A percentile compares a stretch with the other conserved stretches of the same genome.
Evolutionary conservation across 1,140 invertebrate species (phyloP).

Genomic region (Bradysia coprophila): DNA sequence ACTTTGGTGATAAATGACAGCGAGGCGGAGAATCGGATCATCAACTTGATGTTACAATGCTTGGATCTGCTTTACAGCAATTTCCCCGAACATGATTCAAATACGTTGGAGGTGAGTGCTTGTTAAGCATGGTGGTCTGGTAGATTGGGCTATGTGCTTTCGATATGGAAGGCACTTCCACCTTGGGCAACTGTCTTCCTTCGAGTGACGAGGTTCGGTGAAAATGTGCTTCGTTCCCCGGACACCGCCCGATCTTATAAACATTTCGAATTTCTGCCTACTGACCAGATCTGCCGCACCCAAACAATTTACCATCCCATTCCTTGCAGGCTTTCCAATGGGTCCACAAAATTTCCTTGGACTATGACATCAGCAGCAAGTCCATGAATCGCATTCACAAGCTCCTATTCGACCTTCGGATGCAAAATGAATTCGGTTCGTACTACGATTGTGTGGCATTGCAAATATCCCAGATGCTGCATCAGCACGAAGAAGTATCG

Average conservation of each 20-base stretch:
- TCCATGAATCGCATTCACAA: slow-evolving; percentile 14
- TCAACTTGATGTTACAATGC: not conserved
- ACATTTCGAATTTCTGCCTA: too few relatives aligned
- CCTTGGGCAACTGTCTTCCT: too few relatives aligned
- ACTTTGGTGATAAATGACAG: not conserved
- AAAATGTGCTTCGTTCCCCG: too few relatives aligned
- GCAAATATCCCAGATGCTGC: slow-evolving; percentile 7
- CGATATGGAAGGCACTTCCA: too few relatives aligned
- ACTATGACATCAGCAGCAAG: slow-evolving; percentile 8
- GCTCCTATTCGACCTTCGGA: slow-evolving; percentile 15
- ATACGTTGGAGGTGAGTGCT: too few relatives aligned
- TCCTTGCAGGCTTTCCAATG: slow-evolving; percentile 13
- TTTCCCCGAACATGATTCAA: too few relatives aligned
- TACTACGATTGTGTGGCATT: slow-evolving; percentile 15
- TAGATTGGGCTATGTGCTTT: too few relatives aligned
- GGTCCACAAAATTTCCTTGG: slow-evolving; percentile 16
- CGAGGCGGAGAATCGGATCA: not conserved
- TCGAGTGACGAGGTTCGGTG: too few relatives aligned
- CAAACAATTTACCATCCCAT: not conserved
- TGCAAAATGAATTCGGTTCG: slow-evolving; percentile 16
- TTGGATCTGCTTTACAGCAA: too few relatives aligned
- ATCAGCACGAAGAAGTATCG: not conserved
- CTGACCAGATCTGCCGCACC: not conserved
- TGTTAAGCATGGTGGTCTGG: too few relatives aligned
- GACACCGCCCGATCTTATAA: too few relatives aligned